Conservation (phyloP, 1,140 invertebrate species). For the Drosophila funebris region DNA sequence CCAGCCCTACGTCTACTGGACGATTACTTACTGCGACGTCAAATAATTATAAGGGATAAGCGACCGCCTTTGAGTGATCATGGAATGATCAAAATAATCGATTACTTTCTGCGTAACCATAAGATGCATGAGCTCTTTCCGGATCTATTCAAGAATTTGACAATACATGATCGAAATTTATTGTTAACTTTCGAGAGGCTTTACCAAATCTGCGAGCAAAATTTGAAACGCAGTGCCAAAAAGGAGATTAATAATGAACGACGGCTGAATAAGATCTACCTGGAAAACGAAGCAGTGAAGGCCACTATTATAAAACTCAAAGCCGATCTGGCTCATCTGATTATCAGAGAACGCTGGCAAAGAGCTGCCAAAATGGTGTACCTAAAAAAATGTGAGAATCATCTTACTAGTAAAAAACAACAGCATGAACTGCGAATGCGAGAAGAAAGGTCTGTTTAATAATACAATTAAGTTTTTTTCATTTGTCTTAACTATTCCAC, state of each 20-base stretch:
- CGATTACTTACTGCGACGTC: background rate
- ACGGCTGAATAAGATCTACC: background rate
- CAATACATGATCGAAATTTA: background rate
- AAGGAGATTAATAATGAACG: slow-evolving; percentile 1
- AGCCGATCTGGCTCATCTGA: background rate
- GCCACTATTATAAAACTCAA: background rate
- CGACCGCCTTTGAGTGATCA: background rate
- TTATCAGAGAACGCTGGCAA: background rate
- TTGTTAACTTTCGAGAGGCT: background rate
- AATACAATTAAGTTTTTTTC: background rate
- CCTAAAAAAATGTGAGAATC: slow-evolving; percentile 3
- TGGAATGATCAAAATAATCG: slow-evolving; percentile 7
- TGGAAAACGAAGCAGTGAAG: background rate
- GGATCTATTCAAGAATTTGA: background rate
- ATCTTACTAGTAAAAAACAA: background rate
- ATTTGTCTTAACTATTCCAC: too few species aligned
- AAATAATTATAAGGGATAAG: background rate
- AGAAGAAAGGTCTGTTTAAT: slow-evolving; percentile 3
- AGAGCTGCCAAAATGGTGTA: background rate
- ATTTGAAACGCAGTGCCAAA: background rate
- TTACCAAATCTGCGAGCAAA: background rate
- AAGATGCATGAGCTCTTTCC: slow-evolving; percentile 6
- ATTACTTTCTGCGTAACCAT: slow-evolving; percentile 17
- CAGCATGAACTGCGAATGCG: background rate
- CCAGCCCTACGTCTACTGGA: background rate